phyloP scores from a whole-genome alignment of 2,888 invertebrate genomes.

The Harpalus rubripes region DNA sequence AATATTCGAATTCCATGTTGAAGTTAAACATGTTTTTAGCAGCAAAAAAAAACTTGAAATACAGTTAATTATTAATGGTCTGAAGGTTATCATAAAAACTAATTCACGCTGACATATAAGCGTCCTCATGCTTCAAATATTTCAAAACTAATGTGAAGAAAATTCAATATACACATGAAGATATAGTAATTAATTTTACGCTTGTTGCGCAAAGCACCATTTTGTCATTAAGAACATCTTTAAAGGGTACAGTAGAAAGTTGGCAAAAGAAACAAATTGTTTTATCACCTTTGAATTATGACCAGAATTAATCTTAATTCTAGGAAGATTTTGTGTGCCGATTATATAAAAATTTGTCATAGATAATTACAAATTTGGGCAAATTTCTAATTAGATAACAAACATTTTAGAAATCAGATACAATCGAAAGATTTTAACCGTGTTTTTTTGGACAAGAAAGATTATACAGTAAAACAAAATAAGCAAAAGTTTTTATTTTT shows the following conservation, averaged over 20 bases:
- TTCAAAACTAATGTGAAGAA: constrained; percentile 44
- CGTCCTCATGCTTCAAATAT: constrained; percentile 36
- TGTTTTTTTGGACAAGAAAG: background rate
- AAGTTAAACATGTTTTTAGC: constrained; percentile 31
- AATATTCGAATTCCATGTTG: constrained; percentile 18
- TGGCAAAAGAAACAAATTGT: constrained; percentile 1
- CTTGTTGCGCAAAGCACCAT: constrained; percentile 34
- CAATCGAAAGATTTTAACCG: background rate
- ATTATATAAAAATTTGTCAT: background rate
- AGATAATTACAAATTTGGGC: background rate
- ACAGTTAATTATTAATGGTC: constrained; percentile 48
- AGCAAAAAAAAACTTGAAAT: constrained; percentile 23
- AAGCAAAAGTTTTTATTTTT: no score
- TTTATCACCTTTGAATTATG: constrained; percentile 1
- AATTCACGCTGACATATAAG: constrained; percentile 16
- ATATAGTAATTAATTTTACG: constrained; percentile 29
- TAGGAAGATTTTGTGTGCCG: background rate
- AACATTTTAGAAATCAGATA: background rate
- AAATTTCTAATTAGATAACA: constrained; percentile 4
- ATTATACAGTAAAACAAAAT: no score
- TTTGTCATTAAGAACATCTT: constrained; percentile 51
- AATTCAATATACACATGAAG: constrained; percentile 27
- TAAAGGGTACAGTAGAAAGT: constrained; percentile 53
- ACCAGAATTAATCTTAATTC: background rate
- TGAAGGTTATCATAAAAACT: constrained; percentile 38